Conservation (phyloP, 2,797 vertebrate species). For the Tragopan temminckii region DNA sequence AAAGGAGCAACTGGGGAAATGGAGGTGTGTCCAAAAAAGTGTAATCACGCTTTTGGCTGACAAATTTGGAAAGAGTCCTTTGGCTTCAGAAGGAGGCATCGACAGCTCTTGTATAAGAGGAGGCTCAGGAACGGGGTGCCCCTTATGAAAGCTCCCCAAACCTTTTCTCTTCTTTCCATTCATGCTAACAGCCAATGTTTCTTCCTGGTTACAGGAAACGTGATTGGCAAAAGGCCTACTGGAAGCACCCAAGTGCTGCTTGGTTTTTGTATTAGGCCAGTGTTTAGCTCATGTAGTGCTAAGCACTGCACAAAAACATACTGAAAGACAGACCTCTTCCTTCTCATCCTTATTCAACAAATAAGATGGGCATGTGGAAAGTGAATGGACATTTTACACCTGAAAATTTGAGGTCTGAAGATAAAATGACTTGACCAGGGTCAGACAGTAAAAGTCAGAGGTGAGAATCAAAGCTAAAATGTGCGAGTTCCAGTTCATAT, state of each 20-base stretch:
- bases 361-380: not conserved
- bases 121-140: not conserved
- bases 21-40: conserved; percentile 27
- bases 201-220: not conserved
- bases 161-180: not conserved
- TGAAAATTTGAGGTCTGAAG: not conserved
- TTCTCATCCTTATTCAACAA: not conserved
- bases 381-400: not conserved
- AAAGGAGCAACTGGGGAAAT: conserved; percentile 2
- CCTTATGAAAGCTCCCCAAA: not conserved
- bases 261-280: not conserved
- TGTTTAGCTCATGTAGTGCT: not conserved
- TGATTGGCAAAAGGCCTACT: not conserved
- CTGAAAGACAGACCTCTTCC: not conserved
- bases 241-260: not conserved
- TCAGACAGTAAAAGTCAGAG: not conserved
- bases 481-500: not conserved
- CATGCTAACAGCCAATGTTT: not conserved
- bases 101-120: not conserved
- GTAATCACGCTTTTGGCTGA: conserved; percentile 21
- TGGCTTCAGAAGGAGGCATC: not conserved
- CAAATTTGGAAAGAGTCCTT: conserved; percentile 17
- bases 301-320: not conserved
- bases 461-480: not conserved
- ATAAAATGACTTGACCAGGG: not conserved